These are phyloP conservation scores for Dione juno DNA, from an alignment of 2,888 invertebrate species.

Conservation along the genomic window DNA sequence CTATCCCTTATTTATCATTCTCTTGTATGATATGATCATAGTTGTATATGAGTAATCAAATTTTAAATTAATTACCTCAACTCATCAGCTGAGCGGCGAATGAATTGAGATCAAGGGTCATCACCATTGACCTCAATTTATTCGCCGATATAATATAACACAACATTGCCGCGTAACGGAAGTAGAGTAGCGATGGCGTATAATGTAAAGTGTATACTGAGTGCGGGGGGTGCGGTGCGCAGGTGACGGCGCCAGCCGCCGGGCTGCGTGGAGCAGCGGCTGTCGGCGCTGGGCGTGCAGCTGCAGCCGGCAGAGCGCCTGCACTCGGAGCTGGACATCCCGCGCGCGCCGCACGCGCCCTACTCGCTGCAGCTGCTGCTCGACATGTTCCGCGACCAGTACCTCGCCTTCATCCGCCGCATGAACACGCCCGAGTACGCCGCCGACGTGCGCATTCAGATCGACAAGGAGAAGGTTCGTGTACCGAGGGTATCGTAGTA, in stretches of 20 bases:
- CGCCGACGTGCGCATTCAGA: conserved; percentile 87
- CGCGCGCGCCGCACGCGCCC: conserved; percentile 90
- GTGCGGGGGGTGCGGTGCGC: conserved; percentile 15
- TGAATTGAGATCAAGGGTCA: no score
- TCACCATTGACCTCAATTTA: background rate
- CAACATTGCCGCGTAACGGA: no score
- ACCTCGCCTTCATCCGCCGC: conserved; percentile 91
- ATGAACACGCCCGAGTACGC: conserved; percentile 92
- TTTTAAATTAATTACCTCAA: no score
- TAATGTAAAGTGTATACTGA: background rate
- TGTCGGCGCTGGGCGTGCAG: conserved; percentile 89
- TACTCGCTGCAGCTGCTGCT: conserved; percentile 94
- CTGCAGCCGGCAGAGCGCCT: conserved; percentile 85
- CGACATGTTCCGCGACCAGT: conserved; percentile 93
- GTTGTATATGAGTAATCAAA: background rate
- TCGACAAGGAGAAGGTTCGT: conserved; percentile 89
- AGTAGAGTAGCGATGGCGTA: no score
- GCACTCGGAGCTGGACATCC: conserved; percentile 93
- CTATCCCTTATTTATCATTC: background rate
- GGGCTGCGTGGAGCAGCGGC: conserved; percentile 95
- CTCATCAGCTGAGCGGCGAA: no score
- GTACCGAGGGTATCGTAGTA: background rate
- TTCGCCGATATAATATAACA: no score
- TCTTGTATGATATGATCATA: background rate
- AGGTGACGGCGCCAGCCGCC: conserved; percentile 92